Percentiles rank a stretch among this genome's conserved stretches.
These are phyloP conservation scores for Myripristis jacobus DNA, from an alignment of 2,797 vertebrate genomes.

Conservation along the genomic window DNA sequence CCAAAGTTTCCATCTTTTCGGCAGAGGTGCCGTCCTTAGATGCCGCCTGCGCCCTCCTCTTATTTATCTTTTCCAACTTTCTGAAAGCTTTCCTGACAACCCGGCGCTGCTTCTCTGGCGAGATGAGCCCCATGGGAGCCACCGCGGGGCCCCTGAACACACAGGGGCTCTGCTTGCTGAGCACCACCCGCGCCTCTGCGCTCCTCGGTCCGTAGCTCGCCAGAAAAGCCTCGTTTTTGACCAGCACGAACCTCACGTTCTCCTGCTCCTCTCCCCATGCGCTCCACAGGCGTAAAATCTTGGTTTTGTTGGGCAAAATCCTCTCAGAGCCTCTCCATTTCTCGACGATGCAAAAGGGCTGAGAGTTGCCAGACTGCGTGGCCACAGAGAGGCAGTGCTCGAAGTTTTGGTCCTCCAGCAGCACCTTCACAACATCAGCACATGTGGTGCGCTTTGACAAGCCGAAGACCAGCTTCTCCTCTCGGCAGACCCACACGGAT, in stretches of 20 bases:
- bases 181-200: slow-evolving; percentile 94
- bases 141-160: slow-evolving; percentile 68
- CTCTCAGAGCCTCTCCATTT: slow-evolving; percentile 97
- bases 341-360: slow-evolving; percentile 93
- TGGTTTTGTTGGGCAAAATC: slow-evolving; percentile 91
- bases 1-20: slow-evolving; percentile 93
- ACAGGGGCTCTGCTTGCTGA: slow-evolving; percentile 86
- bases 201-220: slow-evolving; percentile 88
- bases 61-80: slow-evolving; percentile 94
- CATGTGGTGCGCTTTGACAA: slow-evolving; percentile 93
- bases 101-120: slow-evolving; percentile 91
- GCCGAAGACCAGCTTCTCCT: slow-evolving; percentile 94
- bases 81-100: slow-evolving; percentile 95
- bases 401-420: slow-evolving; percentile 85
- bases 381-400: slow-evolving; percentile 71
- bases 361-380: slow-evolving; percentile 81
- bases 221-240: slow-evolving; percentile 89
- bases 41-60: slow-evolving; percentile 77
- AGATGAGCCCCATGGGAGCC: slow-evolving; percentile 73
- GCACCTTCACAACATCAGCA: slow-evolving; percentile 90
- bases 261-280: slow-evolving; percentile 94
- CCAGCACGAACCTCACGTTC: slow-evolving; percentile 92
- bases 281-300: slow-evolving; percentile 90
- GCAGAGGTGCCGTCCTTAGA: slow-evolving; percentile 78
- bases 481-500: slow-evolving; percentile 94